Percentiles rank a stretch among this genome's conserved stretches.
These are phyloP conservation scores for Rhagonycha lutea DNA, from an alignment of 2,888 invertebrate species.

Conservation along the genomic window DNA sequence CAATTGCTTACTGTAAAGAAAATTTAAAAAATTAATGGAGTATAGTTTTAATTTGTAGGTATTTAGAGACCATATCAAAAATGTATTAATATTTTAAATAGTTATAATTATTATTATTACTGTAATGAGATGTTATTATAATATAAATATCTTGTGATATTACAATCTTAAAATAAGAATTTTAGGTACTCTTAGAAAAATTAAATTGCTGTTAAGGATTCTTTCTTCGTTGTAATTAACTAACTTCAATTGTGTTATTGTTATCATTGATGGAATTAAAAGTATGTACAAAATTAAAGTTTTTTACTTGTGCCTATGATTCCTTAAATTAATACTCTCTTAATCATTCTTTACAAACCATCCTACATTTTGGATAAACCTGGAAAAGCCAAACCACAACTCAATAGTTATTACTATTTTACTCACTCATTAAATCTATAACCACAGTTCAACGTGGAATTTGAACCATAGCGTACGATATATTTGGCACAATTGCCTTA, in stretches of 20 bases:
- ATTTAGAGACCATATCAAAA: constrained; percentile 16
- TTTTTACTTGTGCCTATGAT: too few species aligned
- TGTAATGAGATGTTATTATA: constrained; percentile 1
- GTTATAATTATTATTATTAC: neutral
- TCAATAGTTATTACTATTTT: too few species aligned
- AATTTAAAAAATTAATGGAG: neutral
- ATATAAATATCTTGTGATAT: constrained; percentile 20
- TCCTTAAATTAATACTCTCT: too few species aligned
- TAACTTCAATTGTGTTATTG: neutral
- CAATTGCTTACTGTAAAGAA: neutral
- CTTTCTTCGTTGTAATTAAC: neutral
- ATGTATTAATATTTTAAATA: neutral
- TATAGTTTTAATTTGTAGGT: neutral
- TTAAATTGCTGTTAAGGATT: neutral
- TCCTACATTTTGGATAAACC: too few species aligned
- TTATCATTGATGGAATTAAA: neutral
- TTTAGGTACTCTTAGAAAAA: constrained; percentile 7
- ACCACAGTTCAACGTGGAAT: too few species aligned
- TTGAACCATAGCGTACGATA: too few species aligned
- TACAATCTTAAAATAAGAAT: constrained; percentile 10
- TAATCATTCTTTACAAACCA: too few species aligned
- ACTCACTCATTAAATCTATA: too few species aligned
- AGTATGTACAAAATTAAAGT: neutral
- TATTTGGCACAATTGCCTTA: too few species aligned
- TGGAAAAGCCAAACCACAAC: too few species aligned